A percentile compares a stretch with the other conserved stretches of the same genome.
phyloP scores from a whole-genome alignment of 2,888 invertebrate species.

The Noctua pronuba region DNA sequence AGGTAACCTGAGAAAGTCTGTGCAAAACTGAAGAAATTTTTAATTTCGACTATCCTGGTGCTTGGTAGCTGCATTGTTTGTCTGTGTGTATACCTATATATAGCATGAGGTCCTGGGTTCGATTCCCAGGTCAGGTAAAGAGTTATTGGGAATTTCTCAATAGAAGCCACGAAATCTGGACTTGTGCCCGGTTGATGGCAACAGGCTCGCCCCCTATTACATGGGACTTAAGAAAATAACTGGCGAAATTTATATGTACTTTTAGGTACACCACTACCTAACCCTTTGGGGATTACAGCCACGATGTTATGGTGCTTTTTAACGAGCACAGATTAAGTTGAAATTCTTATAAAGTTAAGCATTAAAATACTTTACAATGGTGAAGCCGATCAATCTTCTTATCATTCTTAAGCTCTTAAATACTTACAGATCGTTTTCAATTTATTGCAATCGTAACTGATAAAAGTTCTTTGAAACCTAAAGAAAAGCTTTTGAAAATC shows the following conservation, averaged over 20 bases:
- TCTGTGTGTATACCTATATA: too few relatives aligned
- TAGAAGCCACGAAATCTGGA: too few relatives aligned
- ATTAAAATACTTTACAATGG: neutral
- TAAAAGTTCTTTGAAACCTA: slow-evolving; percentile 5
- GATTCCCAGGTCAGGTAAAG: too few relatives aligned
- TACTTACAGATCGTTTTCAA: neutral
- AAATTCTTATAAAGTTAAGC: neutral
- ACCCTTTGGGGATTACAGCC: too few relatives aligned
- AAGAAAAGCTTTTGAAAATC: neutral
- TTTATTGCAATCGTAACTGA: slow-evolving; percentile 24
- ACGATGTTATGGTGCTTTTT: neutral
- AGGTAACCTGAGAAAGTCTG: neutral
- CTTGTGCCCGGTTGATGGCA: too few relatives aligned
- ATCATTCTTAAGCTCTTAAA: neutral
- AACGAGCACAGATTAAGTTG: neutral
- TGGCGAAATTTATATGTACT: too few relatives aligned
- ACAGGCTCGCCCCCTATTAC: too few relatives aligned
- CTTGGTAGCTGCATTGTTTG: too few relatives aligned
- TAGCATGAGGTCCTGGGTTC: too few relatives aligned
- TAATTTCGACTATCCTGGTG: neutral
- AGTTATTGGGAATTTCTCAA: too few relatives aligned
- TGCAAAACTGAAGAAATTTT: neutral
- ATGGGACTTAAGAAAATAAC: too few relatives aligned
- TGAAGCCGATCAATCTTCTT: neutral
- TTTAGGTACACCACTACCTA: too few relatives aligned